These are phyloP conservation scores for Equus quagga DNA, from an alignment of 2,113 vertebrate genomes.

Conservation along the genomic window DNA sequence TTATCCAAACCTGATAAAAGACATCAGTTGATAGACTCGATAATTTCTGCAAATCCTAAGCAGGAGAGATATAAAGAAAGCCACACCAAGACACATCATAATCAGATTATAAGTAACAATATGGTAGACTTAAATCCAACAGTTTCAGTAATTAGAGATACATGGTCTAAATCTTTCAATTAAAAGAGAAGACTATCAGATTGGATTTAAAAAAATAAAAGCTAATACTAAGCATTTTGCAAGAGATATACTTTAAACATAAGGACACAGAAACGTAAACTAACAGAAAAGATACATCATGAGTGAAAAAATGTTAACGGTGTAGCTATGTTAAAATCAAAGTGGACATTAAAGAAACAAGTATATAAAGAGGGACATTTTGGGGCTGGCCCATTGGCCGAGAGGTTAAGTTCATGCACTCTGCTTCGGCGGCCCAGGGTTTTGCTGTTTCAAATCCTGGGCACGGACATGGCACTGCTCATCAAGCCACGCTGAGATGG, in stretches of 20 bases:
- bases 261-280: not conserved
- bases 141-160: not conserved
- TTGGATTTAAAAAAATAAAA: not conserved
- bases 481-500: no score
- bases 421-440: no score
- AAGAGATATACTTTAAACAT: not conserved
- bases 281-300: not conserved
- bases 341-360: not conserved
- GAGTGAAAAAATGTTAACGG: not conserved
- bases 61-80: not conserved
- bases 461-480: no score
- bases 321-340: not conserved
- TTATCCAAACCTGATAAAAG: constrained; percentile 24
- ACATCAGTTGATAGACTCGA: not conserved
- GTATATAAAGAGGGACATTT: not conserved
- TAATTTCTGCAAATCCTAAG: not conserved
- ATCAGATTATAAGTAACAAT: not conserved
- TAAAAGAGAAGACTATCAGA: not conserved
- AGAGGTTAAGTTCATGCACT: no score
- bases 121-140: not conserved
- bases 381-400: no score
- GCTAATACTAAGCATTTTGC: not conserved
- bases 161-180: no score
- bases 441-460: no score
- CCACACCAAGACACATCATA: not conserved